These are phyloP conservation scores for Tenebrio molitor DNA, from an alignment of 1,140 invertebrate genomes.

Conservation along the genomic window DNA sequence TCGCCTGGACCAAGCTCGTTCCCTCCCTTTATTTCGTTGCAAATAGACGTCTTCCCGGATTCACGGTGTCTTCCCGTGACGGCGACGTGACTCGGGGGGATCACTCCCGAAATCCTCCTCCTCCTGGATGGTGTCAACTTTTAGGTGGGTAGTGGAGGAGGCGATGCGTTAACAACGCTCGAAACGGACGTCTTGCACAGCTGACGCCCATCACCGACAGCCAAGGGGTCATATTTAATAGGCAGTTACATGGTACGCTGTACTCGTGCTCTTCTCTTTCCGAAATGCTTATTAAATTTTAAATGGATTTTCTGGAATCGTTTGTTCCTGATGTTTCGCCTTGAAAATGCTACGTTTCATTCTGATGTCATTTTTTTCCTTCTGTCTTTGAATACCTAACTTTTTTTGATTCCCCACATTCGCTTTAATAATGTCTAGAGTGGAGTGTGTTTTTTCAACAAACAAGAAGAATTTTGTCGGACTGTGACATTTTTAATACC, in stretches of 20 bases:
- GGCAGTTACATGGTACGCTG: constrained; percentile 20
- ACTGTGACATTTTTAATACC: no score
- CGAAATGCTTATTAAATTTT: constrained; percentile 22
- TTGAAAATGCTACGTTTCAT: no score
- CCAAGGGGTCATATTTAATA: constrained; percentile 24
- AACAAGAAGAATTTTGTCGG: no score
- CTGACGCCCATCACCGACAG: constrained; percentile 27
- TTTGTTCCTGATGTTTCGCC: neutral
- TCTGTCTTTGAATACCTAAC: no score
- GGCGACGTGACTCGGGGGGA: constrained; percentile 4
- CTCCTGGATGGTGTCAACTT: constrained; percentile 22
- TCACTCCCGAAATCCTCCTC: neutral
- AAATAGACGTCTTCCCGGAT: constrained; percentile 7
- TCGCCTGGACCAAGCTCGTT: neutral
- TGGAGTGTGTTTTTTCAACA: no score
- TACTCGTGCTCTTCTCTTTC: neutral
- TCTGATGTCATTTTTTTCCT: no score
- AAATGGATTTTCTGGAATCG: neutral
- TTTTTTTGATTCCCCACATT: no score
- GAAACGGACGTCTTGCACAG: constrained; percentile 18
- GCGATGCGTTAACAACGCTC: constrained; percentile 1
- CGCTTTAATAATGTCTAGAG: no score
- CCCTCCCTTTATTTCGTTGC: neutral
- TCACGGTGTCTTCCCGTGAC: constrained; percentile 9
- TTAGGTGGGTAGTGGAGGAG: neutral